phyloP scores from a whole-genome alignment of 1,140 invertebrate genomes.

The Drosophila pandora region DNA sequence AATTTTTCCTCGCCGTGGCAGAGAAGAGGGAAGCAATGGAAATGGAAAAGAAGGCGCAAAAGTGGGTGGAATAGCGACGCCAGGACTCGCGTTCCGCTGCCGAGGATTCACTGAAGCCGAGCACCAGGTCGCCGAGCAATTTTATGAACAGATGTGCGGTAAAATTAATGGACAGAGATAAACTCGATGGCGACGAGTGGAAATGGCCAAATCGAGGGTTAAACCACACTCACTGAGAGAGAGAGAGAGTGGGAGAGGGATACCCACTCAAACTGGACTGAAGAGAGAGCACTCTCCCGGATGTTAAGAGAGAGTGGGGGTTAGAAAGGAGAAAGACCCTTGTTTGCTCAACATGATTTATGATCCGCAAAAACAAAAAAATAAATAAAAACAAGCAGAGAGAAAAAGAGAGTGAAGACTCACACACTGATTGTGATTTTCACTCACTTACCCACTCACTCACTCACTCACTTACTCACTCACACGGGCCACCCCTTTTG shows the following conservation, averaged over 20 bases:
- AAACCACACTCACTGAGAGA: constrained; percentile 26
- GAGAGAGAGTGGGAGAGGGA: constrained; percentile 5
- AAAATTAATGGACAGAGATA: constrained; percentile 82
- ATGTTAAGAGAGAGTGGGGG: background rate
- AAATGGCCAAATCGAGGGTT: constrained; percentile 64
- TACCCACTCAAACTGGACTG: background rate
- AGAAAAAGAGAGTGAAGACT: constrained; percentile 29
- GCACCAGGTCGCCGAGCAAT: constrained; percentile 68
- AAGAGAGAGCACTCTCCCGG: constrained; percentile 4
- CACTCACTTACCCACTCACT: constrained; percentile 1
- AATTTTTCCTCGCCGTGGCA: background rate
- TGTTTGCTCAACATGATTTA: constrained; percentile 60
- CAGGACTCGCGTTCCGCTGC: constrained; percentile 25
- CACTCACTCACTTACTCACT: background rate
- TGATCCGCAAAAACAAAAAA: constrained; percentile 35
- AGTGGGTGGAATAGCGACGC: background rate
- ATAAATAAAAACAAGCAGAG: constrained; percentile 2
- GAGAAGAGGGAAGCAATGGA: background rate
- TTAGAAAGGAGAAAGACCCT: constrained; percentile 18
- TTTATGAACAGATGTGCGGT: constrained; percentile 81
- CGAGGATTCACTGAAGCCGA: constrained; percentile 69
- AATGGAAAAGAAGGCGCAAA: background rate
- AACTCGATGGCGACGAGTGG: constrained; percentile 50
- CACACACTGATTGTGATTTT: background rate
- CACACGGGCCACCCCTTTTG: constrained; percentile 8